Evolutionary conservation across 2,113 vertebrate species (phyloP).

Genomic region (Nasalis larvatus): DNA sequence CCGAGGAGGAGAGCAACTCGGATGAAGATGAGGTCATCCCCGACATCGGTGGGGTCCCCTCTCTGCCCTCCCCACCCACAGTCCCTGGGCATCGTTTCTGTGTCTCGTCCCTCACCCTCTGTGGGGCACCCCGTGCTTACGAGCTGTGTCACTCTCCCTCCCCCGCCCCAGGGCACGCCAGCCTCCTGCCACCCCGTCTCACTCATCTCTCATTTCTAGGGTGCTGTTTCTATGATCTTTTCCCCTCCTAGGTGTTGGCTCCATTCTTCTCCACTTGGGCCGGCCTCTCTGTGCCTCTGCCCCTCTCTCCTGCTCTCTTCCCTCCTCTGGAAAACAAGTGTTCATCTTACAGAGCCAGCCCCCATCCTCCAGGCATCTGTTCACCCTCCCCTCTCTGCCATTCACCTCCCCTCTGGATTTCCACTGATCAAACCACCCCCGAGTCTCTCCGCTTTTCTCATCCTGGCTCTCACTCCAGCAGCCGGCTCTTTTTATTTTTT

Average conservation of each 20-base stretch:
- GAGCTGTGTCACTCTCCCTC: not conserved
- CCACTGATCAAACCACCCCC: fast-evolving
- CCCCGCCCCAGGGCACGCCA: not conserved
- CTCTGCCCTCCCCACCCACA: slow-evolving; percentile 69
- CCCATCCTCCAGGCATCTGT: not conserved
- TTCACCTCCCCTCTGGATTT: not conserved
- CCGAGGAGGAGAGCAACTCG: slow-evolving; percentile 94
- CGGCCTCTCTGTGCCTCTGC: not conserved
- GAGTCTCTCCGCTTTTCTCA: not conserved
- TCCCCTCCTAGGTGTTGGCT: not conserved
- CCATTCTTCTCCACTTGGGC: not conserved
- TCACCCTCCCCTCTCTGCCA: fast-evolving
- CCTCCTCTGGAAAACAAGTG: not conserved
- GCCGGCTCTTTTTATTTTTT: fast-evolving
- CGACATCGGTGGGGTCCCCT: slow-evolving; percentile 90
- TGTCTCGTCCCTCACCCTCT: slow-evolving; percentile 44
- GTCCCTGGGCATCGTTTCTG: slow-evolving; percentile 48
- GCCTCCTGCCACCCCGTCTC: not conserved
- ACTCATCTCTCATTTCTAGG: not conserved
- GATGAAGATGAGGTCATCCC: slow-evolving; percentile 98
- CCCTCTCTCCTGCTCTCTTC: not conserved
- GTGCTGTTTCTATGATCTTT: not conserved
- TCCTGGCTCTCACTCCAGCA: not conserved
- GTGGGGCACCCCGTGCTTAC: not conserved
- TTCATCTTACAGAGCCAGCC: not conserved